Evolutionary conservation across 2,113 vertebrate genomes (phyloP).

Genomic region (Laterallus jamaicensis): DNA sequence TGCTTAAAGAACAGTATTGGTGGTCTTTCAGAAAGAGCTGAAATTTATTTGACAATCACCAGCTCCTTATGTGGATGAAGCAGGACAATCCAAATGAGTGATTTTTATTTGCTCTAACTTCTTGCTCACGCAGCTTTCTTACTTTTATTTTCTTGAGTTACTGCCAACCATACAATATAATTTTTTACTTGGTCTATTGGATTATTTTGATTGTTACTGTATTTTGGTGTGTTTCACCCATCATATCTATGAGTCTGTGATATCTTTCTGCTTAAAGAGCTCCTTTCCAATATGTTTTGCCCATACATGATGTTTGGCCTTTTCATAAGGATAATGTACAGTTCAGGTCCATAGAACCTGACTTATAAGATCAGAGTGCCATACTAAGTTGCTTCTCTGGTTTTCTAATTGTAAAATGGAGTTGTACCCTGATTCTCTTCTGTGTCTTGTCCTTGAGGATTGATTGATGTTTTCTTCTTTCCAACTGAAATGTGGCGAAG

Average conservation of each 20-base stretch:
- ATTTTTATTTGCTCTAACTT: background rate
- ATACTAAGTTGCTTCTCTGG: background rate
- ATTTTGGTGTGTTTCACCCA: background rate
- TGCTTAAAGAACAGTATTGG: background rate
- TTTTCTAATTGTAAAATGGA: background rate
- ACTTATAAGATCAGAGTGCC: background rate
- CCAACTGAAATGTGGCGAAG: background rate
- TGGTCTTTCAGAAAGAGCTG: background rate
- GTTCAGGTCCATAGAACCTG: background rate
- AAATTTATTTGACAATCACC: background rate
- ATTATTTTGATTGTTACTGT: background rate
- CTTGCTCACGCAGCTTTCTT: background rate
- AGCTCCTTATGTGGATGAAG: background rate
- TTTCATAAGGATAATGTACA: background rate
- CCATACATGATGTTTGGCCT: background rate
- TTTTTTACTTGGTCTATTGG: background rate
- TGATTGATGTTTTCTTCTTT: background rate
- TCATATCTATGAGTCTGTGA: too few species aligned
- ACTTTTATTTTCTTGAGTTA: background rate
- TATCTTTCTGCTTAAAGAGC: background rate
- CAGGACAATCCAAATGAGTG: background rate
- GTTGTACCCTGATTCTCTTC: background rate
- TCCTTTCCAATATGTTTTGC: background rate
- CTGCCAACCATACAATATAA: background rate
- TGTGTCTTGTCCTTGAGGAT: background rate